Percentiles rank a stretch among this genome's conserved stretches.
Evolutionary conservation across 2,888 invertebrate species (phyloP).

Genomic region (Aproaerema taeniolella): DNA sequence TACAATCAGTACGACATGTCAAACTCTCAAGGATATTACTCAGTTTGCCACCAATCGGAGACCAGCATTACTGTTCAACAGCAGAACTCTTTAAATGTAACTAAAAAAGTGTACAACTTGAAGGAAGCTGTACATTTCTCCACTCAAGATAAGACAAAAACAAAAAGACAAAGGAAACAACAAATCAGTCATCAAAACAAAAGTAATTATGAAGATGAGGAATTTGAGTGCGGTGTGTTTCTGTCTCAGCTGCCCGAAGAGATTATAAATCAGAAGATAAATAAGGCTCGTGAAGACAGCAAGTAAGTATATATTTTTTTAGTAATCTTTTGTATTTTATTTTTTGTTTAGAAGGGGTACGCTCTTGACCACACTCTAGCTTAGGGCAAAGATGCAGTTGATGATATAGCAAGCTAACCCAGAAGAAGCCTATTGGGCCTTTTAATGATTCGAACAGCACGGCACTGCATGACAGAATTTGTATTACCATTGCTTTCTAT

Average conservation of each 20-base stretch:
- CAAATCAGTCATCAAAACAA: too few species aligned
- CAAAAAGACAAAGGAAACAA: background rate
- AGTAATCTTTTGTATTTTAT: too few species aligned
- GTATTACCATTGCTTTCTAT: too few species aligned
- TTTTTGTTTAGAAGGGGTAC: too few species aligned
- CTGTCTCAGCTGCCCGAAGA: conserved; percentile 51
- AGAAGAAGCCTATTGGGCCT: too few species aligned
- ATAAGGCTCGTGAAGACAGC: conserved; percentile 34
- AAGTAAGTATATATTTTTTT: conserved; percentile 17
- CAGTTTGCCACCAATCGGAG: conserved; percentile 35
- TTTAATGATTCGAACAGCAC: too few species aligned
- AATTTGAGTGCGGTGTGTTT: conserved; percentile 53
- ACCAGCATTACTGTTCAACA: conserved; percentile 48
- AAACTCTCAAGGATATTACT: conserved; percentile 33
- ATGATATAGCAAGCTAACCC: too few species aligned
- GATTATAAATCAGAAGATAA: conserved; percentile 47
- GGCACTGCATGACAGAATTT: too few species aligned
- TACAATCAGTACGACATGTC: conserved; percentile 46
- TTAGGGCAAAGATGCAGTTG: too few species aligned
- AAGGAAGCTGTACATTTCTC: conserved; percentile 38
- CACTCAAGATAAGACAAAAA: conserved; percentile 32
- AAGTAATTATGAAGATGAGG: conserved; percentile 44
- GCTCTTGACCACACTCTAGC: too few species aligned
- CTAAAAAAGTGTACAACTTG: conserved; percentile 54
- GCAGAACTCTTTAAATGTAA: conserved; percentile 49